These are phyloP conservation scores for Galleria mellonella DNA, from an alignment of 1,140 invertebrate species.

Conservation along the genomic window DNA sequence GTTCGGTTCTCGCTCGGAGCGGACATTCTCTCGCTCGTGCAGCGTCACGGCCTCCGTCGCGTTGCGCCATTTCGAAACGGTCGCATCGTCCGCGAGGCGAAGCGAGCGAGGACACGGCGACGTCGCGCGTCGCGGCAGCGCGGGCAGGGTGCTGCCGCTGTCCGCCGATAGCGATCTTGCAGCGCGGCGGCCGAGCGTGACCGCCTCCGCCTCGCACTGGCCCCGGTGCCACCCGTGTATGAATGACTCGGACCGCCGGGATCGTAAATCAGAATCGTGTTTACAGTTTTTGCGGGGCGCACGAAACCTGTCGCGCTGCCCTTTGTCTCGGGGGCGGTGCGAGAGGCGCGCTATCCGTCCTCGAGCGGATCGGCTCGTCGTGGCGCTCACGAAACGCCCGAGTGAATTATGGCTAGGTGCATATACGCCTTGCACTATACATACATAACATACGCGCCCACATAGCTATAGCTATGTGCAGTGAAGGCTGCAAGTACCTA, in stretches of 20 bases:
- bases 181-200: slow-evolving; percentile 66
- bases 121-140: slow-evolving; percentile 19
- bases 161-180: slow-evolving; percentile 43
- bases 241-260: slow-evolving; percentile 40
- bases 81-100: slow-evolving; percentile 52
- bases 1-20: slow-evolving; percentile 48
- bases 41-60: slow-evolving; percentile 64
- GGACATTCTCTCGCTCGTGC: slow-evolving; percentile 62
- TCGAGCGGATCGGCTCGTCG: slow-evolving; percentile 27
- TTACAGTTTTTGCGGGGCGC: slow-evolving; percentile 63
- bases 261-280: slow-evolving; percentile 57
- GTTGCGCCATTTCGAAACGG: slow-evolving; percentile 69
- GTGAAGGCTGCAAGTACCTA: slow-evolving; percentile 63
- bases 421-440: slow-evolving; percentile 56
- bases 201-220: slow-evolving; percentile 37
- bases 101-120: slow-evolving; percentile 30
- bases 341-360: slow-evolving; percentile 31
- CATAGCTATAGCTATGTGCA: slow-evolving; percentile 53
- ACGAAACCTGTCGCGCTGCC: slow-evolving; percentile 46
- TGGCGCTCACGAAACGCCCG: slow-evolving; percentile 44
- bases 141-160: slow-evolving; percentile 28
- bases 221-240: slow-evolving; percentile 33
- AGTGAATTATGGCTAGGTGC: slow-evolving; percentile 61
- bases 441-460: slow-evolving; percentile 56
- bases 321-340: slow-evolving; percentile 44